These are phyloP conservation scores for Aphidius colemani DNA, from an alignment of 2,888 invertebrate species.

Conservation along the genomic window DNA sequence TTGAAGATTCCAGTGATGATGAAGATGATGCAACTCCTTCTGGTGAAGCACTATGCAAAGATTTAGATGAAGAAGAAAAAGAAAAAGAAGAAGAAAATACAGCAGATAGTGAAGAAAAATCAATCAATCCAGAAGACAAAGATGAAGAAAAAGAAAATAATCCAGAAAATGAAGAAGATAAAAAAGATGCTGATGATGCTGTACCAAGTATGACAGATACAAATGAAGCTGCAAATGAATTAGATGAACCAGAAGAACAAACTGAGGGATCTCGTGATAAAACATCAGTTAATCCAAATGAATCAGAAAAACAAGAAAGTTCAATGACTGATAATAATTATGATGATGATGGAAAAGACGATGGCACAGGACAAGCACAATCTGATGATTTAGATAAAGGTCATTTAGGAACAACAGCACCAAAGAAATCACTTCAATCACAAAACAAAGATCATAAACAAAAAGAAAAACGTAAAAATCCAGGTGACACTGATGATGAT, in stretches of 20 bases:
- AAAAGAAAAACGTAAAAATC: conserved; percentile 70
- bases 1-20: conserved; percentile 57
- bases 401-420: conserved; percentile 64
- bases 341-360: conserved; percentile 67
- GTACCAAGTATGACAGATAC: conserved; percentile 53
- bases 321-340: conserved; percentile 59
- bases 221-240: conserved; percentile 56
- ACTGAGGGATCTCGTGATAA: conserved; percentile 58
- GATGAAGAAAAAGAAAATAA: conserved; percentile 61
- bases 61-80: conserved; percentile 40
- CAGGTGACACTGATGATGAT: conserved; percentile 76
- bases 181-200: conserved; percentile 45
- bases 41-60: conserved; percentile 40
- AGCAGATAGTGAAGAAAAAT: conserved; percentile 42
- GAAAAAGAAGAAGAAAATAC: conserved; percentile 47
- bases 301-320: conserved; percentile 57
- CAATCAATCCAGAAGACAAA: conserved; percentile 57
- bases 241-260: conserved; percentile 61
- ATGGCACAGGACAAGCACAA: conserved; percentile 76
- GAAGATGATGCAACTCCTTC: conserved; percentile 53
- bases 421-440: conserved; percentile 54
- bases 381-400: conserved; percentile 73
- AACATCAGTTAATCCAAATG: conserved; percentile 61
- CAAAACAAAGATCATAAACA: conserved; percentile 58
- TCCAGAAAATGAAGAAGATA: conserved; percentile 47